Conservation (phyloP, 2,888 invertebrate species). For the Stratiomys singularior region DNA sequence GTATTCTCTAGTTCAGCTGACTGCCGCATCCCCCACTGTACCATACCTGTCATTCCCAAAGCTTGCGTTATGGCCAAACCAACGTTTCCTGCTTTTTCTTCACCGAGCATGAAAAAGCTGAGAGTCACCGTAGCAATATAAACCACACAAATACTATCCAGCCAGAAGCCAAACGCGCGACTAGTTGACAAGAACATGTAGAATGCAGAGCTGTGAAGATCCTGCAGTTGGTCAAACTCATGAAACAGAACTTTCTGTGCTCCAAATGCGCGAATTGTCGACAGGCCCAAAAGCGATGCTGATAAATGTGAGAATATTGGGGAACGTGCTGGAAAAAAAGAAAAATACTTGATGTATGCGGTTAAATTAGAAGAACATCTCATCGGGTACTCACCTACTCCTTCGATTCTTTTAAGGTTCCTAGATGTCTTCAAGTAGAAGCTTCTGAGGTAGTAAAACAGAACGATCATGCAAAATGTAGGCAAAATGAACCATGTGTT, state of each 20-base stretch:
- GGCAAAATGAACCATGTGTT: constrained; percentile 80
- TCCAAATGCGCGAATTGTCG: constrained; percentile 90
- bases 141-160: constrained; percentile 87
- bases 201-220: constrained; percentile 91
- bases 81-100: constrained; percentile 77
- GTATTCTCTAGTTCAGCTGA: constrained; percentile 89
- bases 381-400: constrained; percentile 84
- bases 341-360: not conserved
- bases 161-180: constrained; percentile 92
- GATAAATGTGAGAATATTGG: constrained; percentile 94
- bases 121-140: constrained; percentile 86
- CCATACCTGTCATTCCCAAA: constrained; percentile 76
- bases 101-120: constrained; percentile 75
- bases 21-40: constrained; percentile 89
- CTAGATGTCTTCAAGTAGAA: constrained; percentile 84
- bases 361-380: constrained; percentile 19
- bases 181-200: constrained; percentile 89
- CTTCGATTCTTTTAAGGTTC: constrained; percentile 83
- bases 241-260: constrained; percentile 80
- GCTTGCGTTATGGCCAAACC: constrained; percentile 84
- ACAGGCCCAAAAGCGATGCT: constrained; percentile 87
- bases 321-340: constrained; percentile 77
- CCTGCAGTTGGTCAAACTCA: constrained; percentile 86
- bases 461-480: constrained; percentile 73
- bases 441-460: constrained; percentile 80